Evolutionary conservation across 2,888 invertebrate species (phyloP).

Genomic region (Phanerotoma sp.): DNA sequence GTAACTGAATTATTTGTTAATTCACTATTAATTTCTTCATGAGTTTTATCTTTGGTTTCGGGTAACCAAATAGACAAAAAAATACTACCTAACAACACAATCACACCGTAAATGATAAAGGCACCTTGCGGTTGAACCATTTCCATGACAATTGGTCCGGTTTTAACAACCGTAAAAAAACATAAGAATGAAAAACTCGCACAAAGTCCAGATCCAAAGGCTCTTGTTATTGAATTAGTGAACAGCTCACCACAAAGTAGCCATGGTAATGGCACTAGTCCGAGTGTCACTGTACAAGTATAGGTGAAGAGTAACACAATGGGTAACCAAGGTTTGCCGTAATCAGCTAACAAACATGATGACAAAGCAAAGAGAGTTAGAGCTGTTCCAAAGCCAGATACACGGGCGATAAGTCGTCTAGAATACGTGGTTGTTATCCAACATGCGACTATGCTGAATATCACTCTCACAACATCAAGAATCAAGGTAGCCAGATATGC

Average conservation of each 20-base stretch:
- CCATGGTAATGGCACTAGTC: slow-evolving; percentile 71
- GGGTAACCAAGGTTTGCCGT: slow-evolving; percentile 60
- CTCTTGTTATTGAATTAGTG: slow-evolving; percentile 62
- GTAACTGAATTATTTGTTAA: slow-evolving; percentile 32
- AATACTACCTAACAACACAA: slow-evolving; percentile 63
- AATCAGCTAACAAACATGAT: slow-evolving; percentile 57
- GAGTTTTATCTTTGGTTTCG: slow-evolving; percentile 70
- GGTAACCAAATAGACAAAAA: slow-evolving; percentile 66
- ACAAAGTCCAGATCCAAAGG: slow-evolving; percentile 68
- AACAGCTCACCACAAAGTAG: slow-evolving; percentile 76
- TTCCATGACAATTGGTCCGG: slow-evolving; percentile 64
- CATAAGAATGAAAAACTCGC: slow-evolving; percentile 67
- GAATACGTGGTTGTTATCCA: slow-evolving; percentile 65
- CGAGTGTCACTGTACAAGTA: slow-evolving; percentile 64
- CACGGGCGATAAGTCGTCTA: slow-evolving; percentile 66
- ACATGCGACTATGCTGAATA: slow-evolving; percentile 67
- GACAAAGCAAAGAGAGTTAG: slow-evolving; percentile 64
- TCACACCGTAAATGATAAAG: slow-evolving; percentile 65
- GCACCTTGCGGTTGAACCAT: slow-evolving; percentile 64
- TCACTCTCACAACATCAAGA: slow-evolving; percentile 66
- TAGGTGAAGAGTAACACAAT: slow-evolving; percentile 62
- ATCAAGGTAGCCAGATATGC: slow-evolving; percentile 68
- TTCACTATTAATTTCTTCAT: slow-evolving; percentile 68
- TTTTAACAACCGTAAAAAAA: slow-evolving; percentile 69
- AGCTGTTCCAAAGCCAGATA: slow-evolving; percentile 67